Percentiles rank a stretch among this genome's conserved stretches.
Evolutionary conservation across 2,113 vertebrate genomes (phyloP).

Genomic region (Calidris pugnax): DNA sequence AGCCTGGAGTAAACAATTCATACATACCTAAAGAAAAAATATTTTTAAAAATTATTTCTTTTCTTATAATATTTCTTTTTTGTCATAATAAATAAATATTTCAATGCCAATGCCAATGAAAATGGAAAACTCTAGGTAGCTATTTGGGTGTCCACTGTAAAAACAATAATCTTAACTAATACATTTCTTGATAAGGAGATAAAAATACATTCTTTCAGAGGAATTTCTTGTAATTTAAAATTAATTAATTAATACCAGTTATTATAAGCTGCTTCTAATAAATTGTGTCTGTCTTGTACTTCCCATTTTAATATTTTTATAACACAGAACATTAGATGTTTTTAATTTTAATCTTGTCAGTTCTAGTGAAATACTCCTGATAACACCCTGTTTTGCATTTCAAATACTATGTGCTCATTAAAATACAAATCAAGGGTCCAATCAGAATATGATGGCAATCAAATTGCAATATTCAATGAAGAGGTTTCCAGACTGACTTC

Average conservation of each 20-base stretch:
- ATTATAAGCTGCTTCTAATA: constrained; percentile 57
- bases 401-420: constrained; percentile 70
- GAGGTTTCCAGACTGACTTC: constrained; percentile 71
- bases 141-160: neutral
- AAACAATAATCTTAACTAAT: constrained; percentile 44
- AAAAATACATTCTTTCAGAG: constrained; percentile 27
- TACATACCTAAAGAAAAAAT: neutral
- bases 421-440: constrained; percentile 76
- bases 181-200: constrained; percentile 4
- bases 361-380: constrained; percentile 68
- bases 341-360: constrained; percentile 73
- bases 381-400: constrained; percentile 72
- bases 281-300: constrained; percentile 36
- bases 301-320: constrained; percentile 68
- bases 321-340: constrained; percentile 65
- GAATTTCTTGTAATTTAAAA: constrained; percentile 61
- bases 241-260: constrained; percentile 63
- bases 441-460: constrained; percentile 77
- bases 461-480: constrained; percentile 76
- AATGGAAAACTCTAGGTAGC: neutral
- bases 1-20: neutral
- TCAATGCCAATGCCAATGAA: constrained; percentile 26
- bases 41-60: neutral
- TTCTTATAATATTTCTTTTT: neutral
- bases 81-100: neutral